Evolutionary conservation across 2,113 vertebrate species (phyloP), one percentile per base, ranked within the genome.

Genomic region (Gobius niger): DNA sequence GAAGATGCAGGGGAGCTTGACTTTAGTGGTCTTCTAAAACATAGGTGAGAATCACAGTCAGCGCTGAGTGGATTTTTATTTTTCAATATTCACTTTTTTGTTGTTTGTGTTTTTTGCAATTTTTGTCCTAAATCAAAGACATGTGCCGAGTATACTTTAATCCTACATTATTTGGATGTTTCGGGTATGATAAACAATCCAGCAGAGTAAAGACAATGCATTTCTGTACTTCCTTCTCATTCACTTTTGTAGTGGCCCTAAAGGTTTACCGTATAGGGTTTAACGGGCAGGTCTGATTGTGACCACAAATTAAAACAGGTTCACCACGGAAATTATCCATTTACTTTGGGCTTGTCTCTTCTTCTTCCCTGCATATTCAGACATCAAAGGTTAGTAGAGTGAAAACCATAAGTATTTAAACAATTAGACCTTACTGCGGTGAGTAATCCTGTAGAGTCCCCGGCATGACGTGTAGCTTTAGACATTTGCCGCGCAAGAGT

Each of bases 1-100:
- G 98, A 99, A 0, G 98, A 99, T 95, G 97, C 96, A 95, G 98
- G 98, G 72, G 98, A 99, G 82, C 96, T 99, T 96, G 98, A 99
- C 95, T 99, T 99, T 98, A 99, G 98, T 97, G 98, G 95, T 93
- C 97, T 99, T 90, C 96, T 99, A 93, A 99, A 99, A 94, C 96
- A 96, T 96, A 97, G 98, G 98, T 99, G 95, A 99, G 97, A 96
- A 94, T 86, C 86, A 87, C 67, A 81, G 68, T 70, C 15, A 9
- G 69, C 40, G 67, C 72, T 13, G 62, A 82, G 56, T 80, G 80
- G 77, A 81, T 75, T 75, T 40, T 57, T 40, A 14, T 44, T 66
- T 72, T 76, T 70, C 14, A 77, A 7, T 42, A 61, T 53, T 80
- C 80, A 57, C 71, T 71, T 63, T 65, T 76, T 69, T 69, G 60